Evolutionary conservation across 1,140 invertebrate genomes (phyloP).

Genomic region (Maconellicoccus hirsutus): DNA sequence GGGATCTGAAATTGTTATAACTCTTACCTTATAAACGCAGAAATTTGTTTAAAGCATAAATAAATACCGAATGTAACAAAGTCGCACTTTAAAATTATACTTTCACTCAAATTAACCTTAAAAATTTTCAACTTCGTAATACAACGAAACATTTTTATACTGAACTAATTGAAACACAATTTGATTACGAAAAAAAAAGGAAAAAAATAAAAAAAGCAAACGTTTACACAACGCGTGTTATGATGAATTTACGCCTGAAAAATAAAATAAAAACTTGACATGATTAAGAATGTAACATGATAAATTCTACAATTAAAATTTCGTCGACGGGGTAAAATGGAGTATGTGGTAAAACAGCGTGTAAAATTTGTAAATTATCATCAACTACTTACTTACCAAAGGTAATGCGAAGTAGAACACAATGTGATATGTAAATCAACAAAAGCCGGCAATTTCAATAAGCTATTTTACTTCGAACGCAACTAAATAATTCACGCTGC

Average conservation of each 20-base stretch:
- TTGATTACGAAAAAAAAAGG: background rate
- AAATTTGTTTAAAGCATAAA: background rate
- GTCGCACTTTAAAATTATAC: conserved; percentile 14
- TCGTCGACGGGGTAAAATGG: too few relatives aligned
- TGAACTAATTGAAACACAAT: conserved; percentile 5
- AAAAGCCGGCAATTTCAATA: too few relatives aligned
- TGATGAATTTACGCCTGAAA: conserved; percentile 8
- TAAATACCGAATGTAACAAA: background rate
- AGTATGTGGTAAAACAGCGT: too few relatives aligned
- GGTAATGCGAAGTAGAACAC: too few relatives aligned
- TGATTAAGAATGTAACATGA: background rate
- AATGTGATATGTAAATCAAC: too few relatives aligned
- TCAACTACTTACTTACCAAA: too few relatives aligned
- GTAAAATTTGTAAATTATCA: too few relatives aligned
- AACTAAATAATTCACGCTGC: too few relatives aligned
- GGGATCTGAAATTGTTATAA: background rate
- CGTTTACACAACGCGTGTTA: background rate
- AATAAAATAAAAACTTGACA: conserved; percentile 8
- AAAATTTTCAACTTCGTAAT: background rate
- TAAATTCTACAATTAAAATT: background rate
- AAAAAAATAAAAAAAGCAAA: background rate
- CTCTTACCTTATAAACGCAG: background rate
- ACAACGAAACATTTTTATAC: background rate
- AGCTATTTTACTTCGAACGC: too few relatives aligned
- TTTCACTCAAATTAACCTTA: background rate